Percentiles rank a stretch among this genome's conserved stretches.
These are phyloP conservation scores for Zaprionus tsacasi DNA, from an alignment of 1,140 invertebrate species.

Conservation along the genomic window DNA sequence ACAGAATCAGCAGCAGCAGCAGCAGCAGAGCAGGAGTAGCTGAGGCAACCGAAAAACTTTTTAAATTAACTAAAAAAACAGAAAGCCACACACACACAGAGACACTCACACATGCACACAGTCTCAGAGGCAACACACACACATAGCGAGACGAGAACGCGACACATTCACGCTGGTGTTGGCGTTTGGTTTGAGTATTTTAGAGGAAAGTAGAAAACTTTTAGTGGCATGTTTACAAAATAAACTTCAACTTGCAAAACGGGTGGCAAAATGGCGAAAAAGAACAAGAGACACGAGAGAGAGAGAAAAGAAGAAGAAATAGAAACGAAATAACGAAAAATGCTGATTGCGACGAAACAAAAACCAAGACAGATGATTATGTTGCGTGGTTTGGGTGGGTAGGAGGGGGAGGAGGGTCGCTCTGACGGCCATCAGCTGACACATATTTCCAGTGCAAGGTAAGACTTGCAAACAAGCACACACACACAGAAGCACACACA, in stretches of 20 bases:
- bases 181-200: constrained; percentile 81
- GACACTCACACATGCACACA: constrained; percentile 1
- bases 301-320: constrained; percentile 18
- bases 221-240: constrained; percentile 83
- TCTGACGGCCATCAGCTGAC: constrained; percentile 60
- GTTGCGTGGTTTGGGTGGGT: constrained; percentile 27
- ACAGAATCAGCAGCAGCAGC: constrained; percentile 32
- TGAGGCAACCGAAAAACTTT: constrained; percentile 66
- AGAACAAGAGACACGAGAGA: constrained; percentile 47
- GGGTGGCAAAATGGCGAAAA: constrained; percentile 38
- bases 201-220: constrained; percentile 83
- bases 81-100: constrained; percentile 40
- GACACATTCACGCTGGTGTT: constrained; percentile 76
- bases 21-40: constrained; percentile 31
- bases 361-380: constrained; percentile 65
- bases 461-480: constrained; percentile 33
- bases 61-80: constrained; percentile 81
- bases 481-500: constrained; percentile 3
- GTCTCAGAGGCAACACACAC: constrained; percentile 1
- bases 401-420: too few species aligned
- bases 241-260: constrained; percentile 79
- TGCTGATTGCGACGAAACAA: constrained; percentile 68
- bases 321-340: constrained; percentile 71
- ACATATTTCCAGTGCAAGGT: constrained; percentile 73
- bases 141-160: constrained; percentile 10